Evolutionary conservation across 2,113 vertebrate genomes (phyloP).

Genomic region (Melanerpes aurifrons): DNA sequence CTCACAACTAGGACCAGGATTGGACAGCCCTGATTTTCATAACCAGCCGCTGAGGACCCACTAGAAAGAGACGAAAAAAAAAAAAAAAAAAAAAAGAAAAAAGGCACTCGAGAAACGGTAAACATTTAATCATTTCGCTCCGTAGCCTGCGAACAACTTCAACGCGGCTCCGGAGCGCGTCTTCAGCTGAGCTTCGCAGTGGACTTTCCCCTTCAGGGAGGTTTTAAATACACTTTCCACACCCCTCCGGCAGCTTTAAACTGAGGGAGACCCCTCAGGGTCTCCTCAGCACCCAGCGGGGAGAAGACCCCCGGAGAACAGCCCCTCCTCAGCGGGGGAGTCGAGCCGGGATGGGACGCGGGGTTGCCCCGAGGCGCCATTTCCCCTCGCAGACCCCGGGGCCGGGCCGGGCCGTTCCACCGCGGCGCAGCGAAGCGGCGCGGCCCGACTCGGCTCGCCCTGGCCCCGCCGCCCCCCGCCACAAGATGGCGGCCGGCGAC

Average conservation of each 20-base stretch:
- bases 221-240: background rate
- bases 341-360: background rate
- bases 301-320: background rate
- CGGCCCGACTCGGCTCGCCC: background rate
- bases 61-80: background rate
- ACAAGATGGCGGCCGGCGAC: background rate
- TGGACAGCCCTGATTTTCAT: background rate
- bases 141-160: rapidly evolving
- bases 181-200: rapidly evolving
- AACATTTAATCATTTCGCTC: rapidly evolving
- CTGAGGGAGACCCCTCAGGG: too few relatives aligned
- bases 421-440: background rate
- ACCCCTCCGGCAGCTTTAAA: background rate
- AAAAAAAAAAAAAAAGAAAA: background rate
- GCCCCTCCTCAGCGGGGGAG: background rate
- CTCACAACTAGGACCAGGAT: too few relatives aligned
- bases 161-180: background rate
- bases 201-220: rapidly evolving
- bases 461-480: background rate
- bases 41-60: too few relatives aligned
- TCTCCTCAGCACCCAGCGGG: background rate
- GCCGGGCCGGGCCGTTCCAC: background rate
- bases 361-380: background rate
- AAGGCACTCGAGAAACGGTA: rapidly evolving
- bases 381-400: background rate